Evolutionary conservation across 2,113 vertebrate species (phyloP).

Genomic region (Zosterops pallidus): DNA sequence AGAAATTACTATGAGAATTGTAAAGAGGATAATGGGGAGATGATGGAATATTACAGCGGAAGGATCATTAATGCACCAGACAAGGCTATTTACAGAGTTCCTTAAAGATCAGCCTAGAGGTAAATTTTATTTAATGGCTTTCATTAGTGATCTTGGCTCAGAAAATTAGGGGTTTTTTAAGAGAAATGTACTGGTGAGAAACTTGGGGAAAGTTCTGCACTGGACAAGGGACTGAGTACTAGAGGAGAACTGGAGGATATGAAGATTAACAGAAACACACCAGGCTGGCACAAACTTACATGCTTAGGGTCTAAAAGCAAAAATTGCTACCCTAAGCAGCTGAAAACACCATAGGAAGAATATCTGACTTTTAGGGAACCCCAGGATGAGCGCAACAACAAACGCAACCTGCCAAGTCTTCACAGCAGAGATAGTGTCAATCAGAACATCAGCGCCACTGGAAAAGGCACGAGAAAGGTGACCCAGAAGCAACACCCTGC

Average conservation of each 20-base stretch:
- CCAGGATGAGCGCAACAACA: not conserved
- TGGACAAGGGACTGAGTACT: not conserved
- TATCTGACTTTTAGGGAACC: not conserved
- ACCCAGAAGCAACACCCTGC: not conserved
- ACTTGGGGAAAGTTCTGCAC: not conserved
- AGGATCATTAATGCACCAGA: not conserved
- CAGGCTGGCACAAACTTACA: not conserved
- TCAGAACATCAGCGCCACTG: not conserved
- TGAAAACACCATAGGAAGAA: not conserved
- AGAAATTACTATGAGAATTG: constrained; percentile 16
- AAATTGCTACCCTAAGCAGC: not conserved
- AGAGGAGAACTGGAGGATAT: not conserved
- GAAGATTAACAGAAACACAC: not conserved
- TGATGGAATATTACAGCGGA: not conserved
- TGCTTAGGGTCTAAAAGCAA: not conserved
- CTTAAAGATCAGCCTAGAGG: constrained; percentile 28
- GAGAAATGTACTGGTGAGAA: not conserved
- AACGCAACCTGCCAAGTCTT: not conserved
- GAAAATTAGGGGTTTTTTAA: not conserved
- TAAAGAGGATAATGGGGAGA: constrained; percentile 6
- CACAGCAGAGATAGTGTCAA: not conserved
- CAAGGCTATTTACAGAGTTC: constrained; percentile 32
- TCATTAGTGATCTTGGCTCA: not conserved
- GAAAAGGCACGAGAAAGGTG: not conserved
- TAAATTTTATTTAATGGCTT: constrained; percentile 20